These are phyloP conservation scores for Neosalanx taihuensis DNA, from an alignment of 2,797 vertebrate genomes.

Conservation along the genomic window DNA sequence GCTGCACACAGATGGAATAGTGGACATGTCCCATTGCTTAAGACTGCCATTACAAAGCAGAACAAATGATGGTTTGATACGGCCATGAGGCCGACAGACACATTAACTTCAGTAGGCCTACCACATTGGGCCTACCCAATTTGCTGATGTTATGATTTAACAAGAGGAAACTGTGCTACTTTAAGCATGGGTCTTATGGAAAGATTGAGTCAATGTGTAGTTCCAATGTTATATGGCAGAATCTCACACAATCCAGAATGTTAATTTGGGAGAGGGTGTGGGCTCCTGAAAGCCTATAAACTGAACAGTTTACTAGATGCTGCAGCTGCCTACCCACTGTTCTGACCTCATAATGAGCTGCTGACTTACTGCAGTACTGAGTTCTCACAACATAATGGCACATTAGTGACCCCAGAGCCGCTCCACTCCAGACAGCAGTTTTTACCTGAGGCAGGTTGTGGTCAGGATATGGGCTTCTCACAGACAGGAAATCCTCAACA, in stretches of 20 bases:
- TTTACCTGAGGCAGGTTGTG: conserved; percentile 59
- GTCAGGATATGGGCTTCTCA: conserved; percentile 52
- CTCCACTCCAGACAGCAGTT: conserved; percentile 19
- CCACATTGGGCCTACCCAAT: neutral
- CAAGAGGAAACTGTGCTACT: conserved; percentile 25
- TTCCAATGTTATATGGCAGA: conserved; percentile 32
- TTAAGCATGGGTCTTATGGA: conserved; percentile 28
- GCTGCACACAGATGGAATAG: neutral
- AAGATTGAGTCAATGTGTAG: conserved; percentile 34
- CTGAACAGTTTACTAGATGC: conserved; percentile 46
- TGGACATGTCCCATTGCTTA: conserved; percentile 1
- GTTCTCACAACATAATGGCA: conserved; percentile 21
- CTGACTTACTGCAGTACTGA: conserved; percentile 8
- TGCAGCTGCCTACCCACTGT: conserved; percentile 34
- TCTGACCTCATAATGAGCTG: conserved; percentile 36
- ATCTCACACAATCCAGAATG: conserved; percentile 35
- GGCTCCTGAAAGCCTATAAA: conserved; percentile 37
- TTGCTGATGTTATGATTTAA: conserved; percentile 21
- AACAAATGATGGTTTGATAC: neutral
- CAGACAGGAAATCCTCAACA: conserved; percentile 53
- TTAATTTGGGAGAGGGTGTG: conserved; percentile 19
- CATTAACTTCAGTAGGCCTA: neutral
- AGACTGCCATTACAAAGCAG: neutral
- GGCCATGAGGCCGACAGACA: neutral
- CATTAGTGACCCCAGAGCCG: conserved; percentile 21